Base-by-base conservation (phyloP, 2,113 vertebrate genomes). In the Vidua macroura region DNA sequence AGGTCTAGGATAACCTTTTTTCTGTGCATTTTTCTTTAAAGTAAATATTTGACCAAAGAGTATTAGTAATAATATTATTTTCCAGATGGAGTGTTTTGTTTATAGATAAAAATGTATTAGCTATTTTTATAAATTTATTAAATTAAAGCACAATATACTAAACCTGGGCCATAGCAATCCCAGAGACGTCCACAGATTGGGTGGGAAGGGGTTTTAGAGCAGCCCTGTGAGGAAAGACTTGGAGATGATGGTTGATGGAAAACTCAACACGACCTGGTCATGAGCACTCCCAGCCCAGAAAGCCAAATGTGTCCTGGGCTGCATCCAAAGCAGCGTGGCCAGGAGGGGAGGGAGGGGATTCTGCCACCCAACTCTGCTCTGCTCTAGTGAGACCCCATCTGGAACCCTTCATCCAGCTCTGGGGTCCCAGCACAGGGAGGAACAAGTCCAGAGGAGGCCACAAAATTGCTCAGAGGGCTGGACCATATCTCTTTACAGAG, bases 1-100 rank as follows among this genome's bases (percentile, higher is more conserved):
- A 48, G 16, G 28, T 35, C 15, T 37, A 77, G 33, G 9, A 11
- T 67, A 82, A 51, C 23, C 41, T 33, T 53, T 53, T 55, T 83
- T 70, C 66, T 70, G 16, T 75, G 7, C 17, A 66, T 80, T 93
- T 95, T 91, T 78, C 25, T 89, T 91, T 52, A 52, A 77, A 80
- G 25, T 37, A 56, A 69, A 41, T 4, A 51, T 28, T 41, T 15
- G 48, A 4, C 4, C 53, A 9, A 35, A 17, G n/a, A 41, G 2
- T 23, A 33, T 25, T 69, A 55, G 8, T 56, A 62, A 60, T 2
- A 76, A 9, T 30, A 11, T 77, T 92, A 5, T 41, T 76, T 72
- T 60, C 19, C 21, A 77, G n/a, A 13, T 18, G 17, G 28, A 75
- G 2, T 25, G 7, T 39, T 82, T 72, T 64, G 18, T 39, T 85